These are phyloP conservation scores for Philypnodon macrostomus DNA, from an alignment of 2,797 vertebrate genomes.

Conservation along the genomic window DNA sequence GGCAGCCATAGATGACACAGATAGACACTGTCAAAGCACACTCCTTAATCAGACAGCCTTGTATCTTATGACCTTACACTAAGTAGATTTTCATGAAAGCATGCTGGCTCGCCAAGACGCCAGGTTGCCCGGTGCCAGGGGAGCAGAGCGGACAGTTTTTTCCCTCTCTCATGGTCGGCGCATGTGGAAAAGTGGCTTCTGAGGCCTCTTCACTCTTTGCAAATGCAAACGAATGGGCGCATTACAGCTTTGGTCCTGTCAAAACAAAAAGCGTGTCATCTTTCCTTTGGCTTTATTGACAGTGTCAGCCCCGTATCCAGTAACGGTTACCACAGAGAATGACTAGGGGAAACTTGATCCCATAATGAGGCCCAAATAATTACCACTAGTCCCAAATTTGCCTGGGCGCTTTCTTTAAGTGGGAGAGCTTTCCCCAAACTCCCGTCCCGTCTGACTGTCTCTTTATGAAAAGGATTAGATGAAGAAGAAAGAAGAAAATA, in stretches of 20 bases:
- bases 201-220: slow-evolving; percentile 35
- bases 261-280: slow-evolving; percentile 75
- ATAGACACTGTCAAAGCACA: slow-evolving; percentile 34
- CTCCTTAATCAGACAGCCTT: slow-evolving; percentile 32
- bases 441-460: slow-evolving; percentile 56
- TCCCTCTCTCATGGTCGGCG: slow-evolving; percentile 11
- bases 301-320: slow-evolving; percentile 70
- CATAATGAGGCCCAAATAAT: slow-evolving; percentile 76
- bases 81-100: slow-evolving; percentile 41
- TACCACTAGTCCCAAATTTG: slow-evolving; percentile 66
- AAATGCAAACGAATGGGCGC: slow-evolving; percentile 61
- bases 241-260: slow-evolving; percentile 69
- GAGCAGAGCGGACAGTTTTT: slow-evolving; percentile 24
- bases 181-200: slow-evolving; percentile 63
- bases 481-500: slow-evolving; percentile 47
- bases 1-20: slow-evolving; percentile 40
- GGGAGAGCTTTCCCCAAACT: slow-evolving; percentile 32
- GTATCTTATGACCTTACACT: slow-evolving; percentile 31
- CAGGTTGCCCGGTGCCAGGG: slow-evolving; percentile 21
- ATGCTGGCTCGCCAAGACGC: slow-evolving; percentile 20
- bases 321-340: slow-evolving; percentile 64
- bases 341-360: slow-evolving; percentile 66
- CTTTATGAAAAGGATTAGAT: slow-evolving; percentile 60
- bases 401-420: slow-evolving; percentile 66
- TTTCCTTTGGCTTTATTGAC: slow-evolving; percentile 68